Evolutionary conservation across 2,888 invertebrate genomes (phyloP).

Genomic region (Trichogramma dendrolimi): DNA sequence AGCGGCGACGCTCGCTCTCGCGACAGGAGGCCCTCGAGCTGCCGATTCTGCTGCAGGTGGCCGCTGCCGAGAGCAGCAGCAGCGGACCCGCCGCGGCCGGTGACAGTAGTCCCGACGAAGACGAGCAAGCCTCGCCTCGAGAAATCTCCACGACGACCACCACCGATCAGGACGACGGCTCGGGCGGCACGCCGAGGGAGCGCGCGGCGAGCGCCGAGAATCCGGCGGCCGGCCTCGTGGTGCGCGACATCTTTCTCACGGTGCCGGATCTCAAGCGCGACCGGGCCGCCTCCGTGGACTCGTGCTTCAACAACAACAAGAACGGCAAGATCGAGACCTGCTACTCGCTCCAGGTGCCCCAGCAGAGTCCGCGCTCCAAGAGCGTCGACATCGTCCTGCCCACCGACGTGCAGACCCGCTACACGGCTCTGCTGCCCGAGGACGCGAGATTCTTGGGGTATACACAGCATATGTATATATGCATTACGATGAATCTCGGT

Average conservation of each 20-base stretch:
- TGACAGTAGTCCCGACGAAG: slow-evolving; percentile 28
- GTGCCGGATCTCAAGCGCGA: slow-evolving; percentile 81
- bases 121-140: slow-evolving; percentile 25
- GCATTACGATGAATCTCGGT: slow-evolving; percentile 51
- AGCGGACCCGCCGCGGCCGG: neutral
- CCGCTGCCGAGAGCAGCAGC: slow-evolving; percentile 13
- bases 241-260: slow-evolving; percentile 71
- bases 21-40: slow-evolving; percentile 72
- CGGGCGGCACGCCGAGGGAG: slow-evolving; percentile 12
- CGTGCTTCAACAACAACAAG: slow-evolving; percentile 74
- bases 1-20: slow-evolving; percentile 63
- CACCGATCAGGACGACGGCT: slow-evolving; percentile 32
- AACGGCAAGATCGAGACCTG: slow-evolving; percentile 66
- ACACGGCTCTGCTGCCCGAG: slow-evolving; percentile 65
- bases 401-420: slow-evolving; percentile 78
- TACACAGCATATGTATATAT: slow-evolving; percentile 4
- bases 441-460: slow-evolving; percentile 29
- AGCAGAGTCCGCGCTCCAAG: slow-evolving; percentile 68
- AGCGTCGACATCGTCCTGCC: slow-evolving; percentile 86
- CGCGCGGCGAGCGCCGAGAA: slow-evolving; percentile 14
- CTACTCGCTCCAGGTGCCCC: slow-evolving; percentile 69
- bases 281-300: slow-evolving; percentile 83
- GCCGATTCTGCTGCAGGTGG: slow-evolving; percentile 28
- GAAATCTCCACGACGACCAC: slow-evolving; percentile 30
- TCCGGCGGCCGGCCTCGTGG: slow-evolving; percentile 47